Conservation (phyloP, 2,797 vertebrate species). For the Enoplosus armatus region DNA sequence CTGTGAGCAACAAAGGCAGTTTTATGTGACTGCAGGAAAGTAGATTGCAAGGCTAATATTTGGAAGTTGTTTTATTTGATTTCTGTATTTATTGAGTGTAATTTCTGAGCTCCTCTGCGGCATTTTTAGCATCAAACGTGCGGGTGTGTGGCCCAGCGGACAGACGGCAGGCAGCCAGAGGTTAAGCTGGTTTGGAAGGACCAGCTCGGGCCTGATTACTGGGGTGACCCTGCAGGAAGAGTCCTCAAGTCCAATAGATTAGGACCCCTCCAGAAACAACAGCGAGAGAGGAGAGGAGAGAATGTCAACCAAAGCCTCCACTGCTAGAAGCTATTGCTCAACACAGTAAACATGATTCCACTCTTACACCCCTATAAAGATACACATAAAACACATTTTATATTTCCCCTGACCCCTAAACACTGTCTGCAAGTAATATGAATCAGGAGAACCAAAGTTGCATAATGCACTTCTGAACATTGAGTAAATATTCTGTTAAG, state of each 20-base stretch:
- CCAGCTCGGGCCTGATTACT: slow-evolving; percentile 54
- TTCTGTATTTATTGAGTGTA: slow-evolving; percentile 83
- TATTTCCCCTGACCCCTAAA: slow-evolving; percentile 16
- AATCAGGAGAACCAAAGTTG: slow-evolving; percentile 23
- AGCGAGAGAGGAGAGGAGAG: slow-evolving; percentile 29
- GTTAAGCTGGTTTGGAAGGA: slow-evolving; percentile 69
- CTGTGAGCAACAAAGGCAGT: slow-evolving; percentile 72
- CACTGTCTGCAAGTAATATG: slow-evolving; percentile 23
- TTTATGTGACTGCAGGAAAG: slow-evolving; percentile 76
- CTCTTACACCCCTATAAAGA: slow-evolving; percentile 30
- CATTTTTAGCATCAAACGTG: slow-evolving; percentile 81
- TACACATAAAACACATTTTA: slow-evolving; percentile 17
- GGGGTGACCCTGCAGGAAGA: slow-evolving; percentile 61
- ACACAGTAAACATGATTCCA: slow-evolving; percentile 40
- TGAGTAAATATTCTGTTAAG: slow-evolving; percentile 2
- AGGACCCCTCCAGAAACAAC: slow-evolving; percentile 65
- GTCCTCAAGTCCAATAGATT: slow-evolving; percentile 57
- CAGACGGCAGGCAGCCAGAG: slow-evolving; percentile 77
- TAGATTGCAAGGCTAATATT: slow-evolving; percentile 82
- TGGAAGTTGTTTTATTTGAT: slow-evolving; percentile 85
- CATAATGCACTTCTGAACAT: slow-evolving; percentile 1
- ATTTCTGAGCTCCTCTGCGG: slow-evolving; percentile 75
- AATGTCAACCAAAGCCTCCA: background rate
- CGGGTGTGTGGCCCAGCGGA: slow-evolving; percentile 70
- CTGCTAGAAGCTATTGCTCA: slow-evolving; percentile 27